Base-by-base conservation (phyloP, 2,113 vertebrate genomes). In the Seriola aureovittata region DNA sequence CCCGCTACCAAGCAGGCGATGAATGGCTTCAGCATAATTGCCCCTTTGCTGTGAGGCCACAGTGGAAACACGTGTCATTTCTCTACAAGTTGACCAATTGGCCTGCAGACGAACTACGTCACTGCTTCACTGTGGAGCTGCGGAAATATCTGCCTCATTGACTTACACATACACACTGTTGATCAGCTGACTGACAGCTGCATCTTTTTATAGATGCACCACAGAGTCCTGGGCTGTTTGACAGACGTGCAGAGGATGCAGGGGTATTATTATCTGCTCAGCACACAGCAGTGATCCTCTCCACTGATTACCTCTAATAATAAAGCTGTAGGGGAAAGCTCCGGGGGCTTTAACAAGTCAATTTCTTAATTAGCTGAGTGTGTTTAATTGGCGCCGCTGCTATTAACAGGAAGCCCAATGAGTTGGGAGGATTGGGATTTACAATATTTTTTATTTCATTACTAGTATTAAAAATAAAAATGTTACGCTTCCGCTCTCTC, bases 201-300 rank as follows among this genome's bases (percentile, higher is more conserved):
- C 2, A 5, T 78, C 36, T 68, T 40, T 85, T 69, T 73, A 73
- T 63, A 78, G 74, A 48, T 36, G 21, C 44, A 6, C 8, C 19
- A 21, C n/a, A 25, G n/a, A 70, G 34, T 13, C 69, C 29, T 21
- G 11, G 42, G 4, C 42, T 57, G 57, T 25, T 52, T 50, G 36
- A 78, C 29, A 42, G 64, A 25, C 60, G 13, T 21, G 7, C 14
- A 55, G 57, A 25, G 29, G 38, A 63, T 62, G 12, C 17, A 40
- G 5, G 9, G 23, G 16, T 25, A 29, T 23, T 62, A 66, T 84
- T 58, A 71, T 74, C 59, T 34, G 19, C 44, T n/a, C 14, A 40
- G 10, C 32, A 23, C 44, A 23, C 13, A 46, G 21, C 67, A 23
- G 17, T 57, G 52, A 82, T 80, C 7, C 25, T 44, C 46, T 64